Evolutionary conservation across 2,113 vertebrate species (phyloP), one percentile per base, ranked within the genome.

Genomic region (Machaerirhynchus nigripectus): DNA sequence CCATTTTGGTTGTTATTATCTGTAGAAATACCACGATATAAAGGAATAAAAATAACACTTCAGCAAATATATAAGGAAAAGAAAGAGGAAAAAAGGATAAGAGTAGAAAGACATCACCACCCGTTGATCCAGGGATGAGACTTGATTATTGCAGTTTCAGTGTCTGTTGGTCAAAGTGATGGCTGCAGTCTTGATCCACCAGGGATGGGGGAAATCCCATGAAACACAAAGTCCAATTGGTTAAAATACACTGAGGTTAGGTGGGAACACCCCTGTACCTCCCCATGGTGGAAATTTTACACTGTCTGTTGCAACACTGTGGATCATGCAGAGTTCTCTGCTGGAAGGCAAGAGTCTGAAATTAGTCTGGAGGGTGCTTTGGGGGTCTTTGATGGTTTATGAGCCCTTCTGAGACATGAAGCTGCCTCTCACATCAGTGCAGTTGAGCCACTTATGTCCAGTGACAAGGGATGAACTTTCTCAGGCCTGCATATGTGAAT

Each of bases 381-480:
- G 15, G 49, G 28, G 7, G 23, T 56, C 12, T 56, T 28, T 47
- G 40, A 8, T 64, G 23, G 7, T 46, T 64, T 28, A 23, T 28
- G 40, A 65, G 12, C 49, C 42, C 8, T n/a, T 65, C 24, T 47
- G 20, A 47, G 23, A 10, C n/a, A 10, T 4, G 24, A 24, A 40
- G 50, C 15, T 0, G 0, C 24, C 23, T 74, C 24, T 47, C 15
- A 20, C 1, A 0, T 19, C 42, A n/a, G 50, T 5, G 42, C 30
- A 56, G 69, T 19, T 23, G 50, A 65, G 30, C 13, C 50, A 40
- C 11, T 35, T n/a, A 4, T n/a, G 18, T 23, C 7, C 42, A 20
- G 10, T 42, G 24, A 31, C 52, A 57, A 65, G 24, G 24, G 50
- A 21, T 35, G 30, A 42, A 9, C 16, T 6, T 31, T 21, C 35